Evolutionary conservation across 2,797 vertebrate species (phyloP).

Genomic region (Molothrus ater): DNA sequence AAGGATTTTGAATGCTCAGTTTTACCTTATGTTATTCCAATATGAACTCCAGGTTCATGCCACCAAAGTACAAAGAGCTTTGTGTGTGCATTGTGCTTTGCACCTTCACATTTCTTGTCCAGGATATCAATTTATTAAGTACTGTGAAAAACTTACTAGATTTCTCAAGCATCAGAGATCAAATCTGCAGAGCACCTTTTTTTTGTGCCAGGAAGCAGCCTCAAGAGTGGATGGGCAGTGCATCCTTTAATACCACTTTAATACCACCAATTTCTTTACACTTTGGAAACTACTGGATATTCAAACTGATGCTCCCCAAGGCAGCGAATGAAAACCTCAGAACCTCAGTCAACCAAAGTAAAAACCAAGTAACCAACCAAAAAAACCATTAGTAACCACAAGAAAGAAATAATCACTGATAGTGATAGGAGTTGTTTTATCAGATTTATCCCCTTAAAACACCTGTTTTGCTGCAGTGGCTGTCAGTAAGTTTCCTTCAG

Average conservation of each 20-base stretch:
- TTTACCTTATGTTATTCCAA: not conserved
- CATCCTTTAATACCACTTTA: not conserved
- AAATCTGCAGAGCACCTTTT: constrained; percentile 1
- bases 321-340: not conserved
- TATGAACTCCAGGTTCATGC: not conserved
- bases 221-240: not conserved
- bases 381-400: not conserved
- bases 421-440: not conserved
- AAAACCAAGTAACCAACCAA: not conserved
- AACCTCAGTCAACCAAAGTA: not conserved
- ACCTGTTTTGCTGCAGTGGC: not conserved
- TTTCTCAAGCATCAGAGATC: not conserved
- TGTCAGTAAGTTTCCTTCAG: not conserved
- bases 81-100: not conserved
- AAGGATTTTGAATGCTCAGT: not conserved
- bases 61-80: not conserved
- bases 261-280: not conserved
- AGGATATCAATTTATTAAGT: not conserved
- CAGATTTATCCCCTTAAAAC: not conserved
- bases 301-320: not conserved
- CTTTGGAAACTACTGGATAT: not conserved
- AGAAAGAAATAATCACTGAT: not conserved
- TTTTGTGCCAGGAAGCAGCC: not conserved
- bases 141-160: not conserved
- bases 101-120: not conserved